Evolutionary conservation across 2,113 vertebrate species (phyloP), one percentile per base, ranked within the genome.

Genomic region (Chinchilla lanigera): DNA sequence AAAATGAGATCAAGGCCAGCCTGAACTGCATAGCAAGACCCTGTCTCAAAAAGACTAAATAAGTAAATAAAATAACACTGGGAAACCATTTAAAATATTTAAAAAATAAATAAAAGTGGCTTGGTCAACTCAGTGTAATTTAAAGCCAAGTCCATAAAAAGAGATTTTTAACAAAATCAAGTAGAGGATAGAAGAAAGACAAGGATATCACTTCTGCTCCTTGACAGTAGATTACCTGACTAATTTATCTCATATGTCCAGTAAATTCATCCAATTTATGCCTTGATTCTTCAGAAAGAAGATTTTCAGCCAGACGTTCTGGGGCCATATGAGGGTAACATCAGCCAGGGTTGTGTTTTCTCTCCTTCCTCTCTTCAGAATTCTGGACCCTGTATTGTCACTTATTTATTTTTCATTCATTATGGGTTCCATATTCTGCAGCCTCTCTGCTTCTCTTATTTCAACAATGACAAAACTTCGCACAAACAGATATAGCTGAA

Each of bases 401-500:
- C 54, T 91, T 95, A 35, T 58, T 92, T 96, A 94, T 71, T 92
- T 95, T 93, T 90, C 78, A 94, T 35, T 38, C 41, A 61, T 94
- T 69, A 58, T 80, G 71, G 54, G 12, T 93, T 3, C 84, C 82
- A 24, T 61, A 41, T 63, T 91, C 73, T 83, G 77, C 22, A 85
- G 63, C 61, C 58, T 95, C 44, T 41, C 44, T 58, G 81, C n/a
- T 35, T 96, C 82, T 90, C 95, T 96, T 86, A 65, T 95, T 95
- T 94, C 90, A 97, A 86, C 87, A 92, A 63, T 93, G 61, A 81
- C 83, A 81, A 92, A 93, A 97, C 85, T 47, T 77, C 65, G 1
- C 35, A 89, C 87, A 97, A 90, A 78, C 65, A 61, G 63, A n/a
- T 56, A 44, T 95, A 95, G 95, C 86, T 87, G 44, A 97, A 77